A percentile compares a stretch with the other conserved stretches of the same genome.
These are phyloP conservation scores for Drosophila bifasciata DNA, from an alignment of 1,140 invertebrate genomes.

Conservation along the genomic window DNA sequence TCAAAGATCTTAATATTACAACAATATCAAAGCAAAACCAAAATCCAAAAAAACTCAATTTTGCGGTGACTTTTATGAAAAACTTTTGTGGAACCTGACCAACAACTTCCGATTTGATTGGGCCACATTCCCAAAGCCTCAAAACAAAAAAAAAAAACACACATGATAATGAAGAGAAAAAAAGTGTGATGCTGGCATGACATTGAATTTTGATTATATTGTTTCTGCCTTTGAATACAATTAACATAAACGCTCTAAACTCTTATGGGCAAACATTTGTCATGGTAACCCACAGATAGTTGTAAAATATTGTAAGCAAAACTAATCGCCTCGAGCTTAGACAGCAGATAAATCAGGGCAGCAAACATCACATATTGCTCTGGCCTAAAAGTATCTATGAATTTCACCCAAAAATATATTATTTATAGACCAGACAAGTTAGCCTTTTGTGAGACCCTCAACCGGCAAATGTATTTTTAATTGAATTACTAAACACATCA, in stretches of 20 bases:
- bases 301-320: conserved; percentile 39
- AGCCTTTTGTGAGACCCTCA: conserved; percentile 24
- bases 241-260: conserved; percentile 54
- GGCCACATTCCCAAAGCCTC: conserved; percentile 36
- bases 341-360: background rate
- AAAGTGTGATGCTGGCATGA: conserved; percentile 39
- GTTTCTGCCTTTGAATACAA: conserved; percentile 55
- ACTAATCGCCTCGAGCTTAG: conserved; percentile 7
- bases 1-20: too few relatives aligned
- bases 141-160: conserved; percentile 5
- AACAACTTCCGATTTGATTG: conserved; percentile 42
- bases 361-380: background rate
- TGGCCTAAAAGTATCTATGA: conserved; percentile 9
- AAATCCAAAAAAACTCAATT: conserved; percentile 8
- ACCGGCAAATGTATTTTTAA: conserved; percentile 46
- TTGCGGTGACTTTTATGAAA: background rate
- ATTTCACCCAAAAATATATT: conserved; percentile 19
- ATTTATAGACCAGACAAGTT: conserved; percentile 21
- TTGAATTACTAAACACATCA: conserved; percentile 56
- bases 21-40: background rate
- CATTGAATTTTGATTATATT: conserved; percentile 68
- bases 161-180: background rate
- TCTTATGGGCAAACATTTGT: conserved; percentile 4
- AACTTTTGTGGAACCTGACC: conserved; percentile 30
- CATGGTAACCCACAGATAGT: conserved; percentile 5